A percentile compares a stretch with the other conserved stretches of the same genome.
Evolutionary conservation across 2,113 vertebrate species (phyloP).

Genomic region (Albula glossodonta): DNA sequence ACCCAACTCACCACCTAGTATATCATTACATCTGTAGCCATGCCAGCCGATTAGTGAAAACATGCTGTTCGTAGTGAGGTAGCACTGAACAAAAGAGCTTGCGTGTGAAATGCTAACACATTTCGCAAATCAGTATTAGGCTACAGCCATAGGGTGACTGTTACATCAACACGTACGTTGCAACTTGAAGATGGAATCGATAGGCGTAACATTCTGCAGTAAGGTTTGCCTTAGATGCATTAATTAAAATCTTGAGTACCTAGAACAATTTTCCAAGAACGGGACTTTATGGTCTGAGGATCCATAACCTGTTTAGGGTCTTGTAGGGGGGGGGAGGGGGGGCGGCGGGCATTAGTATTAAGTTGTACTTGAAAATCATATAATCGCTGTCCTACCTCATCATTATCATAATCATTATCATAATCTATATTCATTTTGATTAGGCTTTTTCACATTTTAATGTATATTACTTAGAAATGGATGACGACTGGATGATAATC

Average conservation of each 20-base stretch:
- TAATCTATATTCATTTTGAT: background rate
- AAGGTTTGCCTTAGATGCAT: no score
- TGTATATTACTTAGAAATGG: background rate
- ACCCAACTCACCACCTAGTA: background rate
- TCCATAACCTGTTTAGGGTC: background rate
- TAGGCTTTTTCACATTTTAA: background rate
- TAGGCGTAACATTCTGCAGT: background rate
- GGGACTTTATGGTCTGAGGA: background rate
- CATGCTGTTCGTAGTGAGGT: background rate
- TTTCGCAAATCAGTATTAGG: background rate
- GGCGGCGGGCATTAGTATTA: background rate
- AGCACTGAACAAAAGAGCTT: background rate
- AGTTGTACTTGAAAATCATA: background rate
- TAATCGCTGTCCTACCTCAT: background rate
- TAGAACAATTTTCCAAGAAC: no score
- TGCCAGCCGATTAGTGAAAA: background rate
- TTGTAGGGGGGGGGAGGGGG: no score
- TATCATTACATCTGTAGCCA: background rate
- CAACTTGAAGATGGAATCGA: background rate
- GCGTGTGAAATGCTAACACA: background rate
- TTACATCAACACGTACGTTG: background rate
- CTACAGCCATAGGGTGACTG: background rate
- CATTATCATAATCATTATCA: background rate
- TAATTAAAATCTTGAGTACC: no score
- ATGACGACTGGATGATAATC: background rate